Evolutionary conservation across 2,888 invertebrate species (phyloP), one percentile per base, ranked within the genome.

Genomic region (Pristionchus maxplancki): DNA sequence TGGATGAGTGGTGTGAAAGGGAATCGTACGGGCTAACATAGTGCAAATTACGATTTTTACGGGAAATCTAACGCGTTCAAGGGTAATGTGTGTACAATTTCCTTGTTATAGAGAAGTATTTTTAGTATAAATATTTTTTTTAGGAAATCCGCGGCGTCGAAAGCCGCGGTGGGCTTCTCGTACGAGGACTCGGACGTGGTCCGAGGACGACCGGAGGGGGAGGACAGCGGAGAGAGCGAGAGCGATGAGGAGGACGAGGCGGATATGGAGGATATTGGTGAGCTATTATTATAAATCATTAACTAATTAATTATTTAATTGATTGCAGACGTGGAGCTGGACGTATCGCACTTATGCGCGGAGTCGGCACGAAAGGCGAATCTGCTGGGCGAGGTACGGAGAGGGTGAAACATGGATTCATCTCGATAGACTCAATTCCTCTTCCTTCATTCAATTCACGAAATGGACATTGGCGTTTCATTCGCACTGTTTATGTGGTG

Each of bases 141-240:
- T 78, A 93, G 93, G 84, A 93, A 94, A 89, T 87, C 89, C 13
- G 90, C 91, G 0, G 92, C 93, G 2, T 90, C 91, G 20, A 93
- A 93, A 62, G 93, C 94, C 5, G 91, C 92, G 11, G 94, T 95
- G 78, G 93, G 92, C 6, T 95, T 94, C 85, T 89, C 90, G 40
- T 94, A 94, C 89, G 93, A 91, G 17, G 92, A 93, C 86, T 90
- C 90, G 4, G 91, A 91, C 17, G 74, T 74, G 11, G 89, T 87
- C 17, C 48, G 24, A 20, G 88, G 88, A 71, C 28, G 71, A 28
- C 11, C 28, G 28, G 50, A n/a, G 20, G 86, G 44, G 9, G 37
- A 62, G 0, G 53, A 53, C 17, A 20, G 31, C 6, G 71, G 85
- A 48, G 87, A 64, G 24, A 74, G 71, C n/a, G 89, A 89, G 37